Conservation (phyloP, 2,113 vertebrate species). For the Lucifuga dentata region DNA sequence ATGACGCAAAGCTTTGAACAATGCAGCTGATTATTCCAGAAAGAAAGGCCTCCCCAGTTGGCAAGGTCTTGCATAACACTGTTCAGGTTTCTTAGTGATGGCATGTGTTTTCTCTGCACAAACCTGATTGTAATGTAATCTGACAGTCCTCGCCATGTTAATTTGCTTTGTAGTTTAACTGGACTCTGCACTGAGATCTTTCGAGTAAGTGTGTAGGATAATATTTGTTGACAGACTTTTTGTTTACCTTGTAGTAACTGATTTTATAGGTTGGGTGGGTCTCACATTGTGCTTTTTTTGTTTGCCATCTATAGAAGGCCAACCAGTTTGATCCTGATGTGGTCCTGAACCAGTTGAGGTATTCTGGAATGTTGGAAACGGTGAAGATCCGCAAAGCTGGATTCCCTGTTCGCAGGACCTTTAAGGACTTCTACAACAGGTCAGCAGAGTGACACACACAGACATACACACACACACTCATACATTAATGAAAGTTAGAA, state of each 20-base stretch:
- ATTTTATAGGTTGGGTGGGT: too few relatives aligned
- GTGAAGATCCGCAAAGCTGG: conserved; percentile 92
- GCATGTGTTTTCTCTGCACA: conserved; percentile 51
- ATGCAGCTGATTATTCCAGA: conserved; percentile 60
- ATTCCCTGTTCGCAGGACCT: conserved; percentile 89
- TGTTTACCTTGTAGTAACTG: too few relatives aligned
- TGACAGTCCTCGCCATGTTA: conserved; percentile 47
- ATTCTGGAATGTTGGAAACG: conserved; percentile 94
- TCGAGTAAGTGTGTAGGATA: conserved; percentile 47
- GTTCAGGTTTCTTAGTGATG: conserved; percentile 50
- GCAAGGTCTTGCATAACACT: conserved; percentile 47
- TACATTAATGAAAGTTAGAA: neutral
- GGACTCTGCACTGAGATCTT: conserved; percentile 43
- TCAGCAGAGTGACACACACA: conserved; percentile 44
- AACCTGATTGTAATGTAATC: conserved; percentile 70
- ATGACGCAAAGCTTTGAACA: conserved; percentile 55
- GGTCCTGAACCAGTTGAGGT: conserved; percentile 91
- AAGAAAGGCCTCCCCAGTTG: conserved; percentile 26
- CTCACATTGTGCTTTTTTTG: too few relatives aligned
- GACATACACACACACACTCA: neutral
- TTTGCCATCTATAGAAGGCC: conserved; percentile 81
- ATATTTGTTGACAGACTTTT: conserved; percentile 28
- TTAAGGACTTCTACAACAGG: conserved; percentile 89
- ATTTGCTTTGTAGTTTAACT: conserved; percentile 57
- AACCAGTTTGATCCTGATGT: conserved; percentile 87